Evolutionary conservation across 2,888 invertebrate species (phyloP).

Genomic region (Oeneis ivallda): DNA sequence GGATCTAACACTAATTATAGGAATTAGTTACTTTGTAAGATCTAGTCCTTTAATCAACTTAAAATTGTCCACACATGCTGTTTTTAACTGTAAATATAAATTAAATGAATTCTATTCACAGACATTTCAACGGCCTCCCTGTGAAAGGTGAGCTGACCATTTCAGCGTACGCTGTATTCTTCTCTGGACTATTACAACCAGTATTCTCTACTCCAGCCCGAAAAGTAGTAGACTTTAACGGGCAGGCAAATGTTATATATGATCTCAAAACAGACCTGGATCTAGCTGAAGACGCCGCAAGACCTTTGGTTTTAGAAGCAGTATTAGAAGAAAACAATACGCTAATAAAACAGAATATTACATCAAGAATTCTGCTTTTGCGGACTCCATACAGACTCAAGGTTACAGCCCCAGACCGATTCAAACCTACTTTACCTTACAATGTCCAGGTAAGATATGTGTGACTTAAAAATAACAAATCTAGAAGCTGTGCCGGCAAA

Average conservation of each 20-base stretch:
- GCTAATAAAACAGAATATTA: constrained; percentile 89
- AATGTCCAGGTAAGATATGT: constrained; percentile 84
- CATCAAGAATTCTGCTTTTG: constrained; percentile 83
- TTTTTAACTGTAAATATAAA: not conserved
- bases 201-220: constrained; percentile 87
- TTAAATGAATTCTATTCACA: constrained; percentile 49
- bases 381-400: constrained; percentile 83
- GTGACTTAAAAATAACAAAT: not conserved
- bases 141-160: constrained; percentile 93
- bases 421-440: constrained; percentile 93
- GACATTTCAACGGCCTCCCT: constrained; percentile 92
- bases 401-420: constrained; percentile 91
- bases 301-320: constrained; percentile 92
- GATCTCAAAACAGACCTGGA: constrained; percentile 88
- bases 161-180: constrained; percentile 91
- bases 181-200: constrained; percentile 89
- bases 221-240: constrained; percentile 86
- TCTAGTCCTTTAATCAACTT: not conserved
- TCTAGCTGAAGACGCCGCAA: constrained; percentile 88
- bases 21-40: not conserved
- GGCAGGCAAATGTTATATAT: constrained; percentile 86
- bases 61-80: not conserved
- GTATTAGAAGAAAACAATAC: constrained; percentile 95
- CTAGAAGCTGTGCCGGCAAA: not conserved
- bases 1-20: too few relatives aligned